A percentile compares a stretch with the other conserved stretches of the same genome.
These are phyloP conservation scores for Gallinago jamesoni DNA, from an alignment of 2,113 vertebrate genomes.

Conservation along the genomic window DNA sequence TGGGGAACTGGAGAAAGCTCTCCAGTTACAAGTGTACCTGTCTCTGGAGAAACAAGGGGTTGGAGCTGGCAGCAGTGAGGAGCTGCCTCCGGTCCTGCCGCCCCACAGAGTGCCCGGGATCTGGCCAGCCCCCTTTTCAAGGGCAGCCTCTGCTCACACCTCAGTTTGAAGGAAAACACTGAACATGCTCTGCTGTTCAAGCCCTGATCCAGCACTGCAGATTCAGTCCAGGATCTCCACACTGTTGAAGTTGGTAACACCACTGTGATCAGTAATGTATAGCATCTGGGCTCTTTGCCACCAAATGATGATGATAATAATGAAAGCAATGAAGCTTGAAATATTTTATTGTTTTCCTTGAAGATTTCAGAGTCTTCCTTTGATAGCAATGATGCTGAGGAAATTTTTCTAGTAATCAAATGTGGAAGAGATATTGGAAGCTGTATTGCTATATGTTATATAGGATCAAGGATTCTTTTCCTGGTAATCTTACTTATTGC, in stretches of 20 bases:
- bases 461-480: background rate
- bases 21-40: background rate
- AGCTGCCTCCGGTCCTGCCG: background rate
- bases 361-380: background rate
- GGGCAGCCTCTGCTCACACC: background rate
- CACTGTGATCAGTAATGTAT: background rate
- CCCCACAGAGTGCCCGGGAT: too few relatives aligned
- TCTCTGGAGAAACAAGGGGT: background rate
- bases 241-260: background rate
- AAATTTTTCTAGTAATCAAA: background rate
- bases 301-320: background rate
- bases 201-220: background rate
- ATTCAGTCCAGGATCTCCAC: background rate
- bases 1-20: fast-evolving
- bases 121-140: background rate
- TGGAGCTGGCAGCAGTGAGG: background rate
- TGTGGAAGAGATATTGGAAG: background rate
- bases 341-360: background rate
- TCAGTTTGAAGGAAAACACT: background rate
- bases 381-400: background rate
- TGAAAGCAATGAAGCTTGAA: background rate
- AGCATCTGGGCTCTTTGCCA: background rate
- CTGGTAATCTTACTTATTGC: background rate
- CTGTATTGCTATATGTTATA: background rate
- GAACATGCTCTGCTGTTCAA: background rate